These are phyloP conservation scores for Tigriopus californicus DNA, from an alignment of 2,888 invertebrate species.

Conservation along the genomic window DNA sequence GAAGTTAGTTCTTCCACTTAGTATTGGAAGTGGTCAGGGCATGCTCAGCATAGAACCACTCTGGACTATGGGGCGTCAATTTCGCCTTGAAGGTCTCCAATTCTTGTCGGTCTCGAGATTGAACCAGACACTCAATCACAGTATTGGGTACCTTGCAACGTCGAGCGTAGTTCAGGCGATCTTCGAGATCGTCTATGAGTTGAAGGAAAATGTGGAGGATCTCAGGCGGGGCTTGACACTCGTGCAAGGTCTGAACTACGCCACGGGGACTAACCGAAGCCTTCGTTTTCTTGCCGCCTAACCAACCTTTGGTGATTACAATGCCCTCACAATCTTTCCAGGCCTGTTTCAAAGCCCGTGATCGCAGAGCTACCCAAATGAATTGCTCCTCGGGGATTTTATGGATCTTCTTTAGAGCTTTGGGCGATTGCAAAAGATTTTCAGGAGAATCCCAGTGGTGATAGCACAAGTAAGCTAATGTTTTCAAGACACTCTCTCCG, in stretches of 20 bases:
- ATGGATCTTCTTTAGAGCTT: conserved; percentile 17
- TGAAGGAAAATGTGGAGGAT: neutral
- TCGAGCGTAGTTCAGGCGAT: neutral
- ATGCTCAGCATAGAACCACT: conserved; percentile 15
- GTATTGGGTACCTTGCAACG: neutral
- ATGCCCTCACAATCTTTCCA: conserved; percentile 16
- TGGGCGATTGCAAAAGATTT: conserved; percentile 19
- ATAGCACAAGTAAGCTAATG: conserved; percentile 18
- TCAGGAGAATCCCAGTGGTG: conserved; percentile 18
- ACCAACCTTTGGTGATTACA: conserved; percentile 11
- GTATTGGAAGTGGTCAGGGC: neutral
- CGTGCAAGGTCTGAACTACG: neutral
- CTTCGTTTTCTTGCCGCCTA: conserved; percentile 11
- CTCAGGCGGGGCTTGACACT: neutral
- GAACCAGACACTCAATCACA: neutral
- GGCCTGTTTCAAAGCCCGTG: conserved; percentile 16
- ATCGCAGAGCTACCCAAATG: conserved; percentile 18
- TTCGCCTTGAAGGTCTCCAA: neutral
- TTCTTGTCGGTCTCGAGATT: neutral
- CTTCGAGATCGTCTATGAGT: neutral
- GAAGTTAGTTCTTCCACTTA: conserved; percentile 13
- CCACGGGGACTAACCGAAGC: neutral
- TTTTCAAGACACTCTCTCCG: conserved; percentile 16
- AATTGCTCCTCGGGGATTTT: conserved; percentile 18
- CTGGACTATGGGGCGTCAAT: neutral